Conservation (phyloP, 2,888 invertebrate species). For the Orthonevra nobilis region DNA sequence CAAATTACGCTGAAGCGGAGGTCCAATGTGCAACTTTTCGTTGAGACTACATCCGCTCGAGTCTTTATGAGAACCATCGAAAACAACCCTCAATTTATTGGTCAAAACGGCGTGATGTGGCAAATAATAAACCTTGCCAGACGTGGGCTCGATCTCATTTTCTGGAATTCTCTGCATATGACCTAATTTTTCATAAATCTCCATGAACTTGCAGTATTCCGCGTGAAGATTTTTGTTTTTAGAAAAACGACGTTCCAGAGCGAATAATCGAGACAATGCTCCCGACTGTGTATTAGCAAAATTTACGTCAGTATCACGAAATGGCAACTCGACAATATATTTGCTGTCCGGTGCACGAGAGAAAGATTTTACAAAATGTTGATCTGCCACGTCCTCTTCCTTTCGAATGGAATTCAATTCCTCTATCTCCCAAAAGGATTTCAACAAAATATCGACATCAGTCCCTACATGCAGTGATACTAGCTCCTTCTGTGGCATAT, state of each 20-base stretch:
- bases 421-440: slow-evolving; percentile 9
- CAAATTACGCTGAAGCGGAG: slow-evolving; percentile 1
- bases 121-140: background rate
- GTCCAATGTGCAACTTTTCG: background rate
- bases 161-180: background rate
- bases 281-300: background rate
- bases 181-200: background rate
- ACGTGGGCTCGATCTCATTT: background rate
- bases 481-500: too few relatives aligned
- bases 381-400: background rate
- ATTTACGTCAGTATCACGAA: too few relatives aligned
- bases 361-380: too few relatives aligned
- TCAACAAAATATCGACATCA: background rate
- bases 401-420: background rate
- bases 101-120: slow-evolving; percentile 22
- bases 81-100: slow-evolving; percentile 4
- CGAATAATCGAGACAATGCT: background rate
- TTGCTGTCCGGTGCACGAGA: too few relatives aligned
- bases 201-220: slow-evolving; percentile 15
- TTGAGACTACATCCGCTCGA: background rate
- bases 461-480: too few relatives aligned
- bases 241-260: slow-evolving; percentile 16
- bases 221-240: background rate
- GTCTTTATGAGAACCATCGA: too few relatives aligned
- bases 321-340: too few relatives aligned